Evolutionary conservation across 1,140 invertebrate genomes (phyloP), one percentile per base, ranked within the genome.

Genomic region (Agraylea sexmaculata): DNA sequence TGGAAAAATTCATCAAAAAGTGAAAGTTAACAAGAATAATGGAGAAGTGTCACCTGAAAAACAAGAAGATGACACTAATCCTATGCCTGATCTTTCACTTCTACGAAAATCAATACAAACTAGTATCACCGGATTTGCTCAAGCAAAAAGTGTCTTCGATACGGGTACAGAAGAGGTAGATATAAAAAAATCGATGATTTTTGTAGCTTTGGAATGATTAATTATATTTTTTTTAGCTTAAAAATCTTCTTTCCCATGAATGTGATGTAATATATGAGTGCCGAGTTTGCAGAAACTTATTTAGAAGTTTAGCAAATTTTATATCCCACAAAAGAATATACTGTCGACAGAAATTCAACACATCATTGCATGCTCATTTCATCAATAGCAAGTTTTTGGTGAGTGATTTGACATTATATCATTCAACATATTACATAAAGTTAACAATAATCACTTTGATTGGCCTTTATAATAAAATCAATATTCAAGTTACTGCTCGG

Each of bases 241-340:
- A 76, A 47, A 62, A 74, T 31, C 57, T 87, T 25, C 60, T 91
- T 5, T 60, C 72, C 11, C 71, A 80, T 54, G 84, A 90, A 67
- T 88, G 84, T 67, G 80, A 85, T 55, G 57, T 88, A 29, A 73
- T 91, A 49, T 81, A 84, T 54, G 87, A 91, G 59, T 91, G 87
- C 58, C 78, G 78, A 58, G 71, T 84, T 18, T 91, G 87, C 57
- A 65, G 75, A n/a, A 87, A 77, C 56, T 67, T 91, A 50, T 89
- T 88, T 59, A 70, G 87, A 51, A 83, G 80, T 53, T 62, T 90
- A 41, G 73, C 77, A 1, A 88, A 89, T 62, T 85, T 89, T 53
- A 71, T 89, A 44, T 79, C 80, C 28, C 87, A 90, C 52, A 90
- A 90, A 59, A 64, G 84, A 38, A 68, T 75, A 22, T 89, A 83